Base-by-base conservation (phyloP, 2,797 vertebrate genomes). In the Anabacerthia variegaticeps region DNA sequence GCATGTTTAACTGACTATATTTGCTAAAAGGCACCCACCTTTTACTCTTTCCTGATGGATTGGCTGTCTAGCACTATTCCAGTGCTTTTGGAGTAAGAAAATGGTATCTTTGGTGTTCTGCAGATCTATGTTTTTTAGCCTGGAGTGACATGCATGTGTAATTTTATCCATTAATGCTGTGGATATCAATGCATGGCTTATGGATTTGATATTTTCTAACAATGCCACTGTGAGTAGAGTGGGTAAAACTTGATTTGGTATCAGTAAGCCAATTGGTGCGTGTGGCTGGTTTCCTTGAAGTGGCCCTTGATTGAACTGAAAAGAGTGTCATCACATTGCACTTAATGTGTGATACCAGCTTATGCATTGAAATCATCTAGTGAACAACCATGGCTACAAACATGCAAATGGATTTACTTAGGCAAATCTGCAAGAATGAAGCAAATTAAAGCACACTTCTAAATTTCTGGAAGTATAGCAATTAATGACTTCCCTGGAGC, bases 161-260 rank as follows among this genome's bases (percentile, higher is more conserved):
- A 34, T 84, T 62, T 39, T 48, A 59, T 59, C 58, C 41, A n/a
- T 92, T 95, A 94, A 95, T 52, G 20, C 16, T 17, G 15, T 84
- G 59, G 63, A 19, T 88, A 59, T 92, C 14, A 20, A 2, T 69
- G 94, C 90, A 79, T 48, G 88, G 41, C 21, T 88, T 95, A 62
- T 30, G 30, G 34, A 43, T 81, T 84, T 61, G 61, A 6, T 91
- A 49, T 18, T 77, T 89, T 41, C 9, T 88, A 39, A 67, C 18
- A 8, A 71, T 63, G 69, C 19, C 32, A 10, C 28, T 76, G 81
- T 7, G 28, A 69, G 7, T 4, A 58, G 58, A 65, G 39, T 37
- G 15, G 10, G 5, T 71, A 23, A 37, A 77, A 43, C 8, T 21
- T 63, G 19, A 30, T 63, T 63, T 12, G 14, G 5, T 61, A 6